Evolutionary conservation across 2,113 vertebrate genomes (phyloP).

Genomic region (Proterorhinus semilunaris): DNA sequence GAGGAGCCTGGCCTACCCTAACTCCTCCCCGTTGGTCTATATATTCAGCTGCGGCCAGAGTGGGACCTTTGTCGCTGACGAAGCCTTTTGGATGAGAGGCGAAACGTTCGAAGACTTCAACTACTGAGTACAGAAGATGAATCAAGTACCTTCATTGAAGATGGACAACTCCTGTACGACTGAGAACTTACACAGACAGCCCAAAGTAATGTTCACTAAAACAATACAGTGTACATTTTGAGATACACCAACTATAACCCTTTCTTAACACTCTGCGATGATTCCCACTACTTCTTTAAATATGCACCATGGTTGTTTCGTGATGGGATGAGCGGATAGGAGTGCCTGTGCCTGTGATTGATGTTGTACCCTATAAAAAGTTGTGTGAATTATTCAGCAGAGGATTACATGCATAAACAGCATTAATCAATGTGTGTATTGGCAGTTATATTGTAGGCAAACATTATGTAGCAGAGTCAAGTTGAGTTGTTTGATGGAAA

Average conservation of each 20-base stretch:
- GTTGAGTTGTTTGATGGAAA: constrained; percentile 36
- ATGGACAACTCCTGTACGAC: no score
- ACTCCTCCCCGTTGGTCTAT: no score
- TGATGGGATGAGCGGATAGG: constrained; percentile 23
- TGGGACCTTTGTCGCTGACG: no score
- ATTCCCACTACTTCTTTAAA: background rate
- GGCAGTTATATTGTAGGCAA: constrained; percentile 51
- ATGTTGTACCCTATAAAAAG: constrained; percentile 68
- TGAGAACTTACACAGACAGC: no score
- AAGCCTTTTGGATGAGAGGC: no score
- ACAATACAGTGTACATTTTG: background rate
- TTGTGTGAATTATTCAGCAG: constrained; percentile 75
- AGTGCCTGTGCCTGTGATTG: constrained; percentile 57
- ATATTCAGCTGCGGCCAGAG: no score
- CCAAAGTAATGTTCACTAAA: no score
- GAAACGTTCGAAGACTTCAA: no score
- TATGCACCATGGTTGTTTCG: background rate
- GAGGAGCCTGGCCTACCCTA: no score
- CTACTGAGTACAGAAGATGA: no score
- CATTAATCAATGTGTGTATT: constrained; percentile 69
- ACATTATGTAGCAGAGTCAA: constrained; percentile 42
- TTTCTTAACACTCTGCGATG: background rate
- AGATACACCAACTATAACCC: background rate
- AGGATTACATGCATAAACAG: constrained; percentile 72
- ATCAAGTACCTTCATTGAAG: no score